Evolutionary conservation across 2,113 vertebrate genomes (phyloP).

Genomic region (Polyodon spathula): DNA sequence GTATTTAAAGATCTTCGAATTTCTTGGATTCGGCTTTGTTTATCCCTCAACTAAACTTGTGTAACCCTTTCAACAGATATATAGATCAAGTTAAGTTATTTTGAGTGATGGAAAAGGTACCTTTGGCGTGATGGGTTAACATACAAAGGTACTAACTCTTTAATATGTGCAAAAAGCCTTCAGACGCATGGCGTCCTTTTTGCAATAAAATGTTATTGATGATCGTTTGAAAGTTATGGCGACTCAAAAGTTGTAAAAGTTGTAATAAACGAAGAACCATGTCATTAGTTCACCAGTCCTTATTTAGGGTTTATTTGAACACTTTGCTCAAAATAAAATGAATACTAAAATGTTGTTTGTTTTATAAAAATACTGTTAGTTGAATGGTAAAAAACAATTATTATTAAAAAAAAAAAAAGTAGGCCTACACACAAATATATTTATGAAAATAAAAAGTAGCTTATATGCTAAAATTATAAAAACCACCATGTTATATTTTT

Average conservation of each 20-base stretch:
- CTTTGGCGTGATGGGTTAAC: conserved; percentile 19
- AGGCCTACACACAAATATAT: no score
- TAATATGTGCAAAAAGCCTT: conserved; percentile 37
- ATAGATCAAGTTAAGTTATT: no score
- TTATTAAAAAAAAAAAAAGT: no score
- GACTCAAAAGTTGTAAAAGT: conserved; percentile 50
- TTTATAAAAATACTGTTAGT: no score
- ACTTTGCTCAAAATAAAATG: neutral
- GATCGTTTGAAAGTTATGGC: conserved; percentile 50
- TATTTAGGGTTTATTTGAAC: conserved; percentile 5
- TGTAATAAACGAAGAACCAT: conserved; percentile 46
- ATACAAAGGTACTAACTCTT: conserved; percentile 20
- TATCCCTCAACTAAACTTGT: no score
- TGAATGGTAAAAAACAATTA: no score
- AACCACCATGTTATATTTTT: no score
- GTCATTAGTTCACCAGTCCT: conserved; percentile 48
- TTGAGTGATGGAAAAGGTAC: conserved; percentile 27
- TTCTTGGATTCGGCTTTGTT: no score
- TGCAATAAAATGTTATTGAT: conserved; percentile 50
- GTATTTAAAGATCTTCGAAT: no score
- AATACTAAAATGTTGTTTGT: neutral
- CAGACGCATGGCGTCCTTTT: conserved; percentile 44
- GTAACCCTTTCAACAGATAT: no score
- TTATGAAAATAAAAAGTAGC: no score
- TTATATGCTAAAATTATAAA: no score